Base-by-base conservation (phyloP, 2,113 vertebrate species). In the Potamarius usumacintae region DNA sequence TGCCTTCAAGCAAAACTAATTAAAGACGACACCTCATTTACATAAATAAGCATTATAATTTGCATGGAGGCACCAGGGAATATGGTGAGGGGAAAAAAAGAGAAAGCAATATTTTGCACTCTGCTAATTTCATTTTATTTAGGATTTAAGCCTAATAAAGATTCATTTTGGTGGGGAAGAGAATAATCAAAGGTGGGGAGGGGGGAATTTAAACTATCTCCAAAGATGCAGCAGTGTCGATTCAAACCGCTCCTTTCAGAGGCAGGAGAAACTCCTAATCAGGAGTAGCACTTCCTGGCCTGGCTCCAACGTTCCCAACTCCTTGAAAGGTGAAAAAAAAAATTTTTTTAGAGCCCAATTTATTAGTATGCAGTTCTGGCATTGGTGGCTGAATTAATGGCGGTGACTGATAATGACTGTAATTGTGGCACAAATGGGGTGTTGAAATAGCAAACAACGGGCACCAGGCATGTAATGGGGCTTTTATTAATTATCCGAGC, bases 41-140 rank as follows among this genome's bases (percentile, higher is more conserved):
- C 95, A 96, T 96, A 96, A 96, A 95, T 96, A 95, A 95, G 95
- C 95, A 96, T 96, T 96, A 95, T 94, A 95, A 96, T 96, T 96
- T 95, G 95, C 95, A 96, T 96, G 94, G 91, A 85, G 92, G 92
- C 95, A 94, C 95, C 83, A 87, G 95, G 95, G 95, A 96, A 95
- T 95, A 95, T 92, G 93, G 65, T 91, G 92, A n/a, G 7, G 22
- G 25, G 25, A 27, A 76, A 90, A 93, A 94, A 94, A 96, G 95
- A 95, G 94, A 95, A 95, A 93, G 95, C 94, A 95, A 95, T 96
- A 95, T 95, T 96, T 96, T 94, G 95, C 94, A 95, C 94, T 94
- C 95, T 96, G 94, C 94, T 96, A 95, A 96, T 96, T 96, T 96
- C 94, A 95, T 96, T 95, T 95, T 95, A 95, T 95, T 95, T 95